Base-by-base conservation (phyloP, 2,797 vertebrate genomes). In the Hoplostethus atlanticus region DNA sequence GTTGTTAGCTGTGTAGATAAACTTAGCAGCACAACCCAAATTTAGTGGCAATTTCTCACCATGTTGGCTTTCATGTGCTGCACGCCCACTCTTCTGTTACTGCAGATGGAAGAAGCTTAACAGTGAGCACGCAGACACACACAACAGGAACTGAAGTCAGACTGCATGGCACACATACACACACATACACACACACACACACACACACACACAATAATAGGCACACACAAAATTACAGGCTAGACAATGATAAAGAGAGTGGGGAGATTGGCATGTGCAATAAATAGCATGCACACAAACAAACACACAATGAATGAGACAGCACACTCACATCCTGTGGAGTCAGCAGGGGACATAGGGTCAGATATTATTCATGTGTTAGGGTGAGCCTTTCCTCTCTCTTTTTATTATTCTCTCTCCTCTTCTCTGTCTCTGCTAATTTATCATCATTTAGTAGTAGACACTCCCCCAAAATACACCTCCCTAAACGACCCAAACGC, bases 311-410 rank as follows among this genome's bases (percentile, higher is more conserved):
- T 21, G 1, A 56, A 12, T 15, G 13, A 46, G 36, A 65, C 3
- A 64, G 54, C 65, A 64, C 0, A 5, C 52, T 64, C 59, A 68
- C 75, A 76, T 81, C 72, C 72, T 77, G 62, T 68, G 52, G 59
- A 73, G 59, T 73, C 77, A 78, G 54, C 68, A 69, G 50, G 72
- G 66, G 25, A 70, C 69, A 76, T 28, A 28, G 28, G 28, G 28
- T 79, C 68, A 76, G 63, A 76, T 69, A 73, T 76, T 63, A 87
- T 74, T 86, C 69, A 81, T 53, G 54, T 46, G 60, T 21, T 30
- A 7, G 36, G 42, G 16, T 16, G 28, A 68, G 21, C 34, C 61
- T 61, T 62, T 59, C 60, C 61, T 8, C 13, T 44, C 4, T 36
- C 61, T 55, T 17, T 55, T 38, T 56, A 36, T 68, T 44, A 12